Percentiles rank a stretch among this genome's conserved stretches.
Conservation (phyloP, 2,113 vertebrate genomes). For the Hyla sarda region DNA sequence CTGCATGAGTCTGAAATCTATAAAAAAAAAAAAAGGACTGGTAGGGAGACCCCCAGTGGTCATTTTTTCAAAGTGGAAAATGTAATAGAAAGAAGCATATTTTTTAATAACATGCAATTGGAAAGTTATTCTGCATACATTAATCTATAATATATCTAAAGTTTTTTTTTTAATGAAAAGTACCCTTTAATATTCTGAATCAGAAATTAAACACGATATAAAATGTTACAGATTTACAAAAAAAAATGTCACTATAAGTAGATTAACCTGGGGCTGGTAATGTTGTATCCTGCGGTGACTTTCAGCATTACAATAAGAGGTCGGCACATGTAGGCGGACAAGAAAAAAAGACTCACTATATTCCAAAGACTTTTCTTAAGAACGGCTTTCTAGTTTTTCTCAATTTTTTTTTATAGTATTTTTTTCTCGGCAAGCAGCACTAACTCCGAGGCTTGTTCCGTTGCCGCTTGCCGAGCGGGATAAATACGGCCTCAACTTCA, state of each 20-base stretch:
- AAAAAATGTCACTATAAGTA: not conserved
- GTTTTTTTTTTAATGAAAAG: no score
- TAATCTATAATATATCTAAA: no score
- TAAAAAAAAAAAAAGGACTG: no score
- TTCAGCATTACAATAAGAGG: not conserved
- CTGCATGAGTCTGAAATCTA: no score
- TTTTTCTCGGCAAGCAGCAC: not conserved
- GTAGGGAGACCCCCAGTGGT: no score
- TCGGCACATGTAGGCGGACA: not conserved
- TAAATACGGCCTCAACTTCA: not conserved
- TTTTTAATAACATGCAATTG: no score
- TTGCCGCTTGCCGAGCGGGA: not conserved
- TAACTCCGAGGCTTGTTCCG: not conserved
- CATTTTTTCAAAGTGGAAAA: no score
- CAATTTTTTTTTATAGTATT: not conserved
- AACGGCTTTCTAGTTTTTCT: not conserved
- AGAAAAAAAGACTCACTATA: constrained; percentile 6
- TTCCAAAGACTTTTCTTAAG: not conserved
- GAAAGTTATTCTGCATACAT: no score
- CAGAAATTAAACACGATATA: not conserved
- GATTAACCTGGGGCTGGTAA: not conserved
- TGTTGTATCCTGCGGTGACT: not conserved
- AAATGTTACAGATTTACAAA: not conserved
- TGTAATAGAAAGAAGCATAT: no score
- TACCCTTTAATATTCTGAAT: not conserved